Percentiles rank a stretch among this genome's conserved stretches.
Evolutionary conservation across 1,140 invertebrate species (phyloP).

Genomic region (Kradibia gibbosae): DNA sequence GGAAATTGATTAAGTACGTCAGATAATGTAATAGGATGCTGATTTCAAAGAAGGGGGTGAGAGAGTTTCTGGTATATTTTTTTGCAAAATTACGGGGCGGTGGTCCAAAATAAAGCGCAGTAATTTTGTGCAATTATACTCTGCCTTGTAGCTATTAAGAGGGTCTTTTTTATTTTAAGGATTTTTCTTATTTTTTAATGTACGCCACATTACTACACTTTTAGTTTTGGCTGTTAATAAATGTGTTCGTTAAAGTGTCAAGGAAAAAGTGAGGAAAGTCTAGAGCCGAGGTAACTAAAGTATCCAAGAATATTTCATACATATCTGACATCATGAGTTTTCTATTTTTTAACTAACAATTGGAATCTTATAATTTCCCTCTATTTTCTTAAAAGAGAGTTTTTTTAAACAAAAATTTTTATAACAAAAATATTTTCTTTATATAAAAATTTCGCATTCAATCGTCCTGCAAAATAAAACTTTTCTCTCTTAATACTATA

Average conservation of each 20-base stretch:
- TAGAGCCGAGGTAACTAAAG: not conserved
- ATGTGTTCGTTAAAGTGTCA: conserved; percentile 20
- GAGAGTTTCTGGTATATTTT: not conserved
- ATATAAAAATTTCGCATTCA: not conserved
- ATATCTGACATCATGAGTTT: not conserved
- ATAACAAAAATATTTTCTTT: too few relatives aligned
- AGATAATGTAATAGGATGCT: not conserved
- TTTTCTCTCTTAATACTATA: not conserved
- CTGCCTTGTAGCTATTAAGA: conserved; percentile 49
- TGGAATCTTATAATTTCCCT: too few relatives aligned
- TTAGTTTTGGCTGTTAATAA: conserved; percentile 25
- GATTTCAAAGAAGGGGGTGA: not conserved
- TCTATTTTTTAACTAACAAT: too few relatives aligned
- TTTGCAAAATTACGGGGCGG: conserved; percentile 26
- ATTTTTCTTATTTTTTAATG: not conserved
- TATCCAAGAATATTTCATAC: conserved; percentile 6
- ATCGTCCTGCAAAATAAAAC: not conserved
- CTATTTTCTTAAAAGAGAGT: too few relatives aligned
- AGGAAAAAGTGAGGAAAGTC: not conserved
- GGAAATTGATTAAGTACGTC: not conserved
- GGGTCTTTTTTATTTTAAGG: conserved; percentile 28
- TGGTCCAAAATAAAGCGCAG: conserved; percentile 57
- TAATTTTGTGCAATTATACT: conserved; percentile 62
- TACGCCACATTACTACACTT: conserved; percentile 5
- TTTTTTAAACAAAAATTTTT: too few relatives aligned